Percentiles rank a stretch among this genome's conserved stretches.
phyloP scores from a whole-genome alignment of 2,888 invertebrate species.

The Balanococcus diminutus region DNA sequence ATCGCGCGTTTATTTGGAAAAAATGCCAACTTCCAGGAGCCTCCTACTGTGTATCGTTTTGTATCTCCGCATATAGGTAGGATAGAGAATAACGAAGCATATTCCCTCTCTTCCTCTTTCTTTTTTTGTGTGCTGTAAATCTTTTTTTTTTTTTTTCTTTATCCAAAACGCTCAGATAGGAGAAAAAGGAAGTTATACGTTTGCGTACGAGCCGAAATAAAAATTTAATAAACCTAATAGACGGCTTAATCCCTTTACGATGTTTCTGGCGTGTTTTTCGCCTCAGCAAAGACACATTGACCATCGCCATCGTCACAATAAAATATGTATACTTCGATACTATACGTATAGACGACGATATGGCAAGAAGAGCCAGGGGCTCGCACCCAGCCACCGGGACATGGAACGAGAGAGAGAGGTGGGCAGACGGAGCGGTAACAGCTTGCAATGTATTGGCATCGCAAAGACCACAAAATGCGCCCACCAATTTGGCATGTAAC shows the following conservation, averaged over 20 bases:
- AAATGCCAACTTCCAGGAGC: not conserved
- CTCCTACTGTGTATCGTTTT: not conserved
- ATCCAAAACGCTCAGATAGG: not conserved
- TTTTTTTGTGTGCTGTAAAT: not conserved
- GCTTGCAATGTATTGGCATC: conserved; percentile 47
- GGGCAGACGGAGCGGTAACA: conserved; percentile 47
- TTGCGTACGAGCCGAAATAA: not conserved
- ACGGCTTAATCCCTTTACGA: conserved; percentile 27
- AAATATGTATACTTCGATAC: not conserved
- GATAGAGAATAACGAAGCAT: not conserved
- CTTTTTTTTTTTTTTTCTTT: not conserved
- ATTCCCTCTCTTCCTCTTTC: not conserved
- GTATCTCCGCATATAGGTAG: not conserved
- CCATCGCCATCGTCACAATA: not conserved
- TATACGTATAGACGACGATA: not conserved
- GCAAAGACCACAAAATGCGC: conserved; percentile 50
- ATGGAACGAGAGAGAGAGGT: not conserved
- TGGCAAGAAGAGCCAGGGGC: not conserved
- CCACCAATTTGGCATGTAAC: conserved; percentile 49
- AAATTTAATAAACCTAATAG: conserved; percentile 27
- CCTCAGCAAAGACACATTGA: conserved; percentile 7
- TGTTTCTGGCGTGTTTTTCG: not conserved
- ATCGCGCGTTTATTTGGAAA: not conserved
- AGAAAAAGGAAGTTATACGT: not conserved
- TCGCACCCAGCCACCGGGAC: not conserved